Base-by-base conservation (phyloP, 2,888 invertebrate genomes). In the Cheilosia pagana region DNA sequence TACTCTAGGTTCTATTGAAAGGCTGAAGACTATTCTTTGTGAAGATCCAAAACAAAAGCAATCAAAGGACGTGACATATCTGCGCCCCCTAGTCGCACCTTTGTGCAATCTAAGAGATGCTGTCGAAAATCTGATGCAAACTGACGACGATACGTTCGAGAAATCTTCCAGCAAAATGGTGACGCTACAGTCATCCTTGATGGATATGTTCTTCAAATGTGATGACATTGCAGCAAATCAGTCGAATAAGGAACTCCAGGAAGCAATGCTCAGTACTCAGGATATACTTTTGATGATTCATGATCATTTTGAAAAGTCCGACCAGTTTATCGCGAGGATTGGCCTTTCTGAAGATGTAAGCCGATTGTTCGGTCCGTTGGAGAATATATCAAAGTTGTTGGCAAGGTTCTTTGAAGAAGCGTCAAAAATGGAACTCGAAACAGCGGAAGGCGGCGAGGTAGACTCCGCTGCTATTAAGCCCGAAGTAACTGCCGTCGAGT, bases 171-270 rank as follows among this genome's bases (percentile, higher is more conserved):
- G 87, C 35, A 88, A 89, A 53, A 89, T 90, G 88, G 88, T 91
- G 6, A 85, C 88, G 12, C 39, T 91, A 16, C 91, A 91, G 68
- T 89, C 89, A 43, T 88, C 87, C 35, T 31, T 91, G 1, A 91
- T 91, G 91, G 89, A 90, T 4, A 86, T 89, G 25, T 90, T 89
- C 41, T 88, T 90, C 28, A 87, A 89, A n/a, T 79, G 88, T 25
- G 90, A 90, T 52, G 90, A 90, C 35, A 41, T 85, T 1, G 23
- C 55, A 5, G 14, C 57, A 25, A 67, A 2, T 3, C 79, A 71
- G 12, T 3, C 41, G 4, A 4, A 60, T 5, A 60, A 48, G 7
- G 35, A 75, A 10, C 43, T 81, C 0, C 59, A 76, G 16, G 50
- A 60, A 35, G 71, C 71, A 8, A 28, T 81, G 25, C 0, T 57